Base-by-base conservation (phyloP, 2,888 invertebrate genomes). In the Cyclophora albipunctata region DNA sequence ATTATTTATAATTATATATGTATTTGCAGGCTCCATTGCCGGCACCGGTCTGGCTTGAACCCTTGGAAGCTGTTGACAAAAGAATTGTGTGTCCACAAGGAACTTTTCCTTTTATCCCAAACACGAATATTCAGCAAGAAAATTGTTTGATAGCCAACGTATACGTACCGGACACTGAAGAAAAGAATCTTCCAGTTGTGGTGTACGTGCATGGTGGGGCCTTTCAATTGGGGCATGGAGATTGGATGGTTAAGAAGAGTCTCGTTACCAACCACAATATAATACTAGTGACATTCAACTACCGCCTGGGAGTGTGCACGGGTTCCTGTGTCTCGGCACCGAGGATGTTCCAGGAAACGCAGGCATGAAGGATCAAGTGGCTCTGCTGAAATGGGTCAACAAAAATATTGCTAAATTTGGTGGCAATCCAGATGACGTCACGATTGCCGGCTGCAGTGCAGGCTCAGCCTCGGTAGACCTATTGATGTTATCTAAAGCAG, bases 131-230 rank as follows among this genome's bases (percentile, higher is more conserved):
- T 3, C 5, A 4, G 5, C 6, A 43, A 33, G 80, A 83, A 59
- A 72, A 84, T 50, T 85, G 84, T 51, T 69, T 85, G 3, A 64
- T 78, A 34, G 64, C 78, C 3, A 85, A 76, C 55, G 66, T 85
- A 3, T 81, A 69, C 45, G 72, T 75, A 0, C 79, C 81, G 3
- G 66, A 74, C 40, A 74, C 71, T 37, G 48, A 56, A 42, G 60
- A 63, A 37, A 62, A 48, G 3, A 65, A 71, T 34, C 52, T 78
- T 3, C 78, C 88, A 3, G 89, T 89, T 0, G 54, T 87, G 37
- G 78, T 88, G 5, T 64, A 71, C 45, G 65, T 89, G 2, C 89
- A 89, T 46, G 86, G 86, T 7, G 89, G 88, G 5, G 83, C 71
- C 2, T 87, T 73, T 51, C 66, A 77, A 58, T 43, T 68, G 2